Percentiles rank a stretch among this genome's conserved stretches.
Conservation (phyloP, 2,113 vertebrate genomes). For the Harpagus bidentatus region DNA sequence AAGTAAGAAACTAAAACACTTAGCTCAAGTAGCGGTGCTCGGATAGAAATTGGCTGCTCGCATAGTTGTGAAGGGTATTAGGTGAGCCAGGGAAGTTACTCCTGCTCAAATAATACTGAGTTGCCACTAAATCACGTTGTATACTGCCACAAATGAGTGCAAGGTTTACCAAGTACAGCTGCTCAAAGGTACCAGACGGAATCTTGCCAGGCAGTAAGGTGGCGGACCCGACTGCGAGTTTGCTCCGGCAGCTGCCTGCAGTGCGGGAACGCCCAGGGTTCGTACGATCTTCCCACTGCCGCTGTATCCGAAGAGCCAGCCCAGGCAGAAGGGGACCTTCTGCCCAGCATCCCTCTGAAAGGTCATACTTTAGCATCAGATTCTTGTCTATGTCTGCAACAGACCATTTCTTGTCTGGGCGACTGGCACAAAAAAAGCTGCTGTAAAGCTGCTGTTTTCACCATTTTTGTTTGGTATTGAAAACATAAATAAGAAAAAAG, state of each 20-base stretch:
- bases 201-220: background rate
- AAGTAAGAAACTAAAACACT: background rate
- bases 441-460: background rate
- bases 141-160: background rate
- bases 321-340: background rate
- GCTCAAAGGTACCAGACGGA: background rate
- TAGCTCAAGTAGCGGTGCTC: background rate
- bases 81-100: background rate
- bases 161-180: background rate
- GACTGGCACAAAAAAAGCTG: background rate
- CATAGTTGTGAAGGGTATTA: background rate
- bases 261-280: background rate
- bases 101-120: background rate
- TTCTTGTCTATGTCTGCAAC: background rate
- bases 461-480: background rate
- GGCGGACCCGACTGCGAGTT: accelerated
- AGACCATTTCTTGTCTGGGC: background rate
- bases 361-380: background rate
- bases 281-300: accelerated
- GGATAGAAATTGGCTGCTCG: background rate
- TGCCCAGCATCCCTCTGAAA: background rate
- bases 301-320: background rate
- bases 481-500: background rate
- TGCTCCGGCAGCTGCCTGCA: background rate
- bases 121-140: no score